A percentile compares a stretch with the other conserved stretches of the same genome.
Conservation (phyloP, 1,140 invertebrate species). For the Galleria mellonella region DNA sequence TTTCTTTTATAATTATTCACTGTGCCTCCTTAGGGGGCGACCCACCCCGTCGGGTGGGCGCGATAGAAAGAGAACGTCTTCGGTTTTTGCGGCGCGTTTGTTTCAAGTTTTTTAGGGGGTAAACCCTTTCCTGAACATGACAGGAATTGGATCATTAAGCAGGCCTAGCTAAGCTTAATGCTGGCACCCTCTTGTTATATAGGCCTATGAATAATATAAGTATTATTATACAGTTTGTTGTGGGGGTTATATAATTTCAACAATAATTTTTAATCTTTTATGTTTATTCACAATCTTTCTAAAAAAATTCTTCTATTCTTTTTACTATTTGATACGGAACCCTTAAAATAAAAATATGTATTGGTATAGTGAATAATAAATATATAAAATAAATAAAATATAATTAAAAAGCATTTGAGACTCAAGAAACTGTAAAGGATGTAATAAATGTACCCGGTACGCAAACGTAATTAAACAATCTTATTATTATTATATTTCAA, state of each 20-base stretch:
- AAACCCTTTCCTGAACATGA: constrained; percentile 72
- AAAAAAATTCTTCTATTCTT: too few relatives aligned
- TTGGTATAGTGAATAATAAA: too few relatives aligned
- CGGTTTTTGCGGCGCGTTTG: constrained; percentile 72
- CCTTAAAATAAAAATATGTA: too few relatives aligned
- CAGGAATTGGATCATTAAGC: constrained; percentile 73
- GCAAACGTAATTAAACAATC: too few relatives aligned
- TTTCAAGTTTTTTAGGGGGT: constrained; percentile 73
- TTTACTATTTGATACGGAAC: too few relatives aligned
- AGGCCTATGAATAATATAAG: constrained; percentile 43
- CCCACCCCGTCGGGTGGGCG: constrained; percentile 20
- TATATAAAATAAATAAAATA: too few relatives aligned
- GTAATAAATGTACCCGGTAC: too few relatives aligned
- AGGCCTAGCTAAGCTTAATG: constrained; percentile 64
- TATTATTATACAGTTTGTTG: constrained; percentile 1
- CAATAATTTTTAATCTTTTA: too few relatives aligned
- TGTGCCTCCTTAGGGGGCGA: constrained; percentile 36
- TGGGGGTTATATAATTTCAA: not conserved
- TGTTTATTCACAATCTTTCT: too few relatives aligned
- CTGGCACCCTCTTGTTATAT: constrained; percentile 34
- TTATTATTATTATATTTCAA: too few relatives aligned
- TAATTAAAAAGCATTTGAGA: too few relatives aligned
- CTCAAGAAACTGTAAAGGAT: too few relatives aligned
- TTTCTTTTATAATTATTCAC: constrained; percentile 74
- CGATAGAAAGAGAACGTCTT: constrained; percentile 55